Conservation (phyloP, 2,797 vertebrate species). For the Malurus leucopterus region DNA sequence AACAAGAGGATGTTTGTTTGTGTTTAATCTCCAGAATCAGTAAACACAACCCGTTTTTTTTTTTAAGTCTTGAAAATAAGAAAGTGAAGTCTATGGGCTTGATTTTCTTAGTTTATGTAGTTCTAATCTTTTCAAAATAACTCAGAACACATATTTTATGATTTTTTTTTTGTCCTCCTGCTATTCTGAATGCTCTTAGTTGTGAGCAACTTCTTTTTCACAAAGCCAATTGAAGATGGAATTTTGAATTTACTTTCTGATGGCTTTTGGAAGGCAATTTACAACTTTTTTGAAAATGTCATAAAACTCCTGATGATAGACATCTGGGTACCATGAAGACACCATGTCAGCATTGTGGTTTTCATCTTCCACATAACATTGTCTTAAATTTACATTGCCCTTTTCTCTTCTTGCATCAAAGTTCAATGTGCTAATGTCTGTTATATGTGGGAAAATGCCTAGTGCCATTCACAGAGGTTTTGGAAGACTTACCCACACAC, state of each 20-base stretch:
- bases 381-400: not conserved
- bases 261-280: not conserved
- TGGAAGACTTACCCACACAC: not conserved
- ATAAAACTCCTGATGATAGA: not conserved
- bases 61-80: not conserved
- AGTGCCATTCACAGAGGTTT: not conserved
- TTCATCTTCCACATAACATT: not conserved
- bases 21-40: not conserved
- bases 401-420: not conserved
- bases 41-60: not conserved
- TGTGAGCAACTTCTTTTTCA: no score
- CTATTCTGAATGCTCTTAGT: not conserved
- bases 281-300: not conserved
- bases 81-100: not conserved
- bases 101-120: not conserved
- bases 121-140: not conserved
- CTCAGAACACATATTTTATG: not conserved
- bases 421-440: not conserved
- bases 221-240: not conserved
- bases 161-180: fast-evolving
- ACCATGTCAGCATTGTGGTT: not conserved
- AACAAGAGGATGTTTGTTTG: not conserved
- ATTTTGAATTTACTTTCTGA: not conserved
- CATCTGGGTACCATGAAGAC: not conserved
- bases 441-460: not conserved